These are phyloP conservation scores for Microchirus variegatus DNA, from an alignment of 2,797 vertebrate species.

Conservation along the genomic window DNA sequence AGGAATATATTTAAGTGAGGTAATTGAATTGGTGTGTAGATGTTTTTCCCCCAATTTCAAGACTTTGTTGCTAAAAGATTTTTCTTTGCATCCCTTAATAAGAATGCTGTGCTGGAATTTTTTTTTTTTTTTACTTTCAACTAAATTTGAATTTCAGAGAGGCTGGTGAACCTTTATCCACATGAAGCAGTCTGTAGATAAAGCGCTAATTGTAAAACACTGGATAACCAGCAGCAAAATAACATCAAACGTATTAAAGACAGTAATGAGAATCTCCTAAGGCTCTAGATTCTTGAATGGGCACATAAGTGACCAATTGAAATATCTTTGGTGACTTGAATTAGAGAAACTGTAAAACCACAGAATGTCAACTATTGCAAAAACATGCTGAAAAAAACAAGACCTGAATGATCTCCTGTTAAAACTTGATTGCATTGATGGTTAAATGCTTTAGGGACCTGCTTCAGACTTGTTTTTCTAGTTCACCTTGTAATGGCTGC, in stretches of 20 bases:
- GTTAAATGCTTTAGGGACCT: slow-evolving; percentile 56
- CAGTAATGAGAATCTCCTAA: slow-evolving; percentile 8
- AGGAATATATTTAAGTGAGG: slow-evolving; percentile 54
- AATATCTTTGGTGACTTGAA: slow-evolving; percentile 43
- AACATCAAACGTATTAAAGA: slow-evolving; percentile 7
- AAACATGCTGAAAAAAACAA: slow-evolving; percentile 33
- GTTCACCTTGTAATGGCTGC: slow-evolving; percentile 11
- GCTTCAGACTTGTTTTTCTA: slow-evolving; percentile 45
- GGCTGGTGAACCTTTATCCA: slow-evolving; percentile 2
- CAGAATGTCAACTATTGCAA: slow-evolving; percentile 51
- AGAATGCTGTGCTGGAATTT: neutral
- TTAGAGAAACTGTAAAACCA: slow-evolving; percentile 30
- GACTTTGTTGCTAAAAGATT: slow-evolving; percentile 19
- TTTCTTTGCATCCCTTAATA: slow-evolving; percentile 7
- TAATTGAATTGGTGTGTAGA: slow-evolving; percentile 44
- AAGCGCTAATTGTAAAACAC: slow-evolving; percentile 28
- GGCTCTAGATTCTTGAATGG: slow-evolving; percentile 1
- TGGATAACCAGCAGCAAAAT: slow-evolving; percentile 20
- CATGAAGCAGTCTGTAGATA: neutral
- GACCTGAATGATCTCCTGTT: slow-evolving; percentile 71
- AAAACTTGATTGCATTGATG: slow-evolving; percentile 72
- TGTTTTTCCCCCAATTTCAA: slow-evolving; percentile 13
- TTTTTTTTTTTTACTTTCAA: neutral
- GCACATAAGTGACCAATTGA: slow-evolving; percentile 15
- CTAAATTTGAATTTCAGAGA: slow-evolving; percentile 1